Evolutionary conservation across 2,888 invertebrate genomes (phyloP), one percentile per base, ranked within the genome.

Genomic region (Ophion ventricosus): DNA sequence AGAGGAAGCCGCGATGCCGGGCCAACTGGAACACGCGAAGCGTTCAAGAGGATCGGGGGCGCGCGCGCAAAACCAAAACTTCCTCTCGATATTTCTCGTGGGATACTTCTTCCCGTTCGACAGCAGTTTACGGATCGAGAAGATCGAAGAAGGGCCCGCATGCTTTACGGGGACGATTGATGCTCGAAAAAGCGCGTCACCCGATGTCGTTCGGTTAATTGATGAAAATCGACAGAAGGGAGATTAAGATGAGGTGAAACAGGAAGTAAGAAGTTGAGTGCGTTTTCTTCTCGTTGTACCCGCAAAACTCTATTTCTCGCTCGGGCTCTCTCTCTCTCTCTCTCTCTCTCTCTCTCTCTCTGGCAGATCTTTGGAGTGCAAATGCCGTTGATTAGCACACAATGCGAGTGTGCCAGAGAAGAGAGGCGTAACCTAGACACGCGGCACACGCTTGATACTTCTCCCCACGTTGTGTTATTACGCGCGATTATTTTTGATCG

Each of bases 21-120:
- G 80, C 84, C 86, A 85, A 87, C 82, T 86, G 86, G 81, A 91
- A 90, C 91, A 91, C 91, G 91, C 90, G 89, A 91, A 89, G 66
- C 17, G 59, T 23, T 54, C 11, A 54, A 72, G 77, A 77, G 77
- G 17, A 29, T 61, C 73, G 23, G 56, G 66, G 56, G 72, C 59
- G 67, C 63, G 74, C 69, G 69, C 26, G 69, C 59, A 29, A 40
- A 0, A 69, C 43, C 56, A 66, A 26, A 81, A 76, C 49, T 70
- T 63, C 72, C 57, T 73, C 23, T 49, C 78, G 80, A 87, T 85
- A 85, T 83, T 87, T 87, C 86, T 86, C 87, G 87, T 87, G 87
- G 87, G 83, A 83, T 84, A 40, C n/a, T 43, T 63, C 25, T 40
- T 57, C 64, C 56, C 20, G 72, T 57, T 40, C 23, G 57, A 57